Conservation (phyloP, 1,140 invertebrate genomes). For the Macrobrachium rosenbergii region DNA sequence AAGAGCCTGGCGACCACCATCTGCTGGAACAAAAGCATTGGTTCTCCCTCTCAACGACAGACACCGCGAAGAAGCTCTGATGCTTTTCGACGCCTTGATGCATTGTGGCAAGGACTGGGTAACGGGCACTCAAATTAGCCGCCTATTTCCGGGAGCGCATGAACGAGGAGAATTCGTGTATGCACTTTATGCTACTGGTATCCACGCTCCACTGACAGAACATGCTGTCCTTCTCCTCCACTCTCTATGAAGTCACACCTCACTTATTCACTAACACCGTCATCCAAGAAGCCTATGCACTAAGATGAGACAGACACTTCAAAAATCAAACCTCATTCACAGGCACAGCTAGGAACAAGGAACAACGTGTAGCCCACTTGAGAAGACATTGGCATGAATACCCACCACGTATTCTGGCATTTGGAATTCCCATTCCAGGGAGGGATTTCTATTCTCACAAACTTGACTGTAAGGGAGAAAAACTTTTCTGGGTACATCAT, state of each 20-base stretch:
- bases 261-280: constrained; percentile 28
- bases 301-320: too few species aligned
- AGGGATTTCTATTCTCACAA: not conserved
- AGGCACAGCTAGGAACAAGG: too few species aligned
- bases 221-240: constrained; percentile 1
- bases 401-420: constrained; percentile 29
- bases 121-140: not conserved
- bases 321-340: too few species aligned
- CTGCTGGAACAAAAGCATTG: too few species aligned
- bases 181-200: not conserved
- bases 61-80: constrained; percentile 15
- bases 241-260: constrained; percentile 36
- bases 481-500: constrained; percentile 31
- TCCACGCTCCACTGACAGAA: not conserved
- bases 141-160: constrained; percentile 31
- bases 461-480: constrained; percentile 26
- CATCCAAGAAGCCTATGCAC: constrained; percentile 17
- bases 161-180: too few species aligned
- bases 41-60: constrained; percentile 15
- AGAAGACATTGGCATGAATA: too few species aligned
- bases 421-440: constrained; percentile 34
- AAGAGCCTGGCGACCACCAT: too few species aligned
- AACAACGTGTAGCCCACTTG: too few species aligned
- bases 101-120: not conserved
- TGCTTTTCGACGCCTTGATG: constrained; percentile 1